These are phyloP conservation scores for Catostomus latipinnis DNA, from an alignment of 2,797 vertebrate species.

Conservation along the genomic window DNA sequence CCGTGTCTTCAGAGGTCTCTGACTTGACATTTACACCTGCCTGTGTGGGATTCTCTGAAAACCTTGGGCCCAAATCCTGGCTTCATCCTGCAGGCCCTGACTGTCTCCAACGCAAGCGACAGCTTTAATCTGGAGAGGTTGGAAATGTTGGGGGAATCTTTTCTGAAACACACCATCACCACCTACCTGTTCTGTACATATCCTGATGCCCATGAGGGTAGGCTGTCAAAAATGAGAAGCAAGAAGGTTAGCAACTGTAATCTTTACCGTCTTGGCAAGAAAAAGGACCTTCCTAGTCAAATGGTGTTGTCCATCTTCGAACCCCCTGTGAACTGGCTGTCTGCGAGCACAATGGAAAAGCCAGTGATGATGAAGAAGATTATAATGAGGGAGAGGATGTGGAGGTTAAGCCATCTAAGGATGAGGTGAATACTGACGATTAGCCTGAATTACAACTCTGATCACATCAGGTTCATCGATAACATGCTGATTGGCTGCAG, in stretches of 20 bases:
- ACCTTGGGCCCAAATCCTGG: conserved; percentile 97
- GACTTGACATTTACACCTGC: conserved; percentile 63
- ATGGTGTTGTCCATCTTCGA: conserved; percentile 99
- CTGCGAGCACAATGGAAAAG: conserved; percentile 91
- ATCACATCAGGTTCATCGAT: conserved; percentile 97
- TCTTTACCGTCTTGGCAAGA: conserved; percentile 97
- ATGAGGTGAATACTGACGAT: conserved; percentile 91
- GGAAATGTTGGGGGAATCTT: conserved; percentile 99
- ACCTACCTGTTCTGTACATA: conserved; percentile 99
- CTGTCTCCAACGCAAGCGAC: conserved; percentile 97
- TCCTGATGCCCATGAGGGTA: conserved; percentile 95
- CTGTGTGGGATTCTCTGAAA: conserved; percentile 84
- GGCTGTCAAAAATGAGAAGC: conserved; percentile 98
- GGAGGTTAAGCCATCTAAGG: conserved; percentile 85
- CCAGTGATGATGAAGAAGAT: conserved; percentile 73
- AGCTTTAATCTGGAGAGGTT: conserved; percentile 98
- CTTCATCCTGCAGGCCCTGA: conserved; percentile 97
- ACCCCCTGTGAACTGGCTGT: conserved; percentile 98
- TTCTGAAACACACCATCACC: conserved; percentile 97
- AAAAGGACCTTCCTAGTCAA: conserved; percentile 96
- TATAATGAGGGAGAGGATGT: conserved; percentile 73
- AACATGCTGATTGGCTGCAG: conserved; percentile 98
- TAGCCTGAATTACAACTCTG: conserved; percentile 94
- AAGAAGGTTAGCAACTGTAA: conserved; percentile 99
- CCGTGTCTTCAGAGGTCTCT: conserved; percentile 63